phyloP scores from a whole-genome alignment of 2,888 invertebrate species.

The Gandaritis pyraliata region DNA sequence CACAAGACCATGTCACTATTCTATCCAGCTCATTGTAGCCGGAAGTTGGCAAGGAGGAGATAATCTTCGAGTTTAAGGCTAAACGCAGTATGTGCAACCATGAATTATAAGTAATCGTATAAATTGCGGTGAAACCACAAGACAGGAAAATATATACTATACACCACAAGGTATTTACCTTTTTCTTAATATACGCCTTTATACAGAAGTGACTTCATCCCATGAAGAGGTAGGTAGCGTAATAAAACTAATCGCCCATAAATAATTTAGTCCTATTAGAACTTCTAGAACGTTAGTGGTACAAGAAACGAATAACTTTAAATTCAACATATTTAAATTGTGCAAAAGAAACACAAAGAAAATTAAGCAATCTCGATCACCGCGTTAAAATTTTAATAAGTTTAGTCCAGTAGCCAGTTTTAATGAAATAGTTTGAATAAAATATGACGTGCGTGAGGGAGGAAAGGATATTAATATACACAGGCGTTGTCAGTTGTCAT shows the following conservation, averaged over 20 bases:
- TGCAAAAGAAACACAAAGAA: slow-evolving; percentile 4
- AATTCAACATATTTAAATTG: not conserved
- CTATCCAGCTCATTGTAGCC: slow-evolving; percentile 20
- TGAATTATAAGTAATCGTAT: slow-evolving; percentile 20
- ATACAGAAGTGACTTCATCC: slow-evolving; percentile 20
- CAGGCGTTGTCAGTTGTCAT: slow-evolving; percentile 24
- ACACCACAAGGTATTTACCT: slow-evolving; percentile 24
- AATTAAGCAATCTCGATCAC: not conserved
- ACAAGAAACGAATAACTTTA: slow-evolving; percentile 4
- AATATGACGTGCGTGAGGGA: not conserved
- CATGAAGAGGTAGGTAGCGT: slow-evolving; percentile 10
- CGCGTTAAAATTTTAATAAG: too few species aligned
- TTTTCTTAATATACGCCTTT: slow-evolving; percentile 8
- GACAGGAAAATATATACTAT: slow-evolving; percentile 28
- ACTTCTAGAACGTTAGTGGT: slow-evolving; percentile 8
- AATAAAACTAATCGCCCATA: slow-evolving; percentile 21
- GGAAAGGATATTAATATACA: not conserved
- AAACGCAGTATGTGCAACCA: slow-evolving; percentile 14
- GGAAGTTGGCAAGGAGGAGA: slow-evolving; percentile 23
- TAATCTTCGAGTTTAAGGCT: slow-evolving; percentile 26
- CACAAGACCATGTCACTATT: slow-evolving; percentile 12
- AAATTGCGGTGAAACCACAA: slow-evolving; percentile 27
- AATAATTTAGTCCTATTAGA: slow-evolving; percentile 17
- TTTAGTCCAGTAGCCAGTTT: not conserved
- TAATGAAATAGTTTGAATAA: not conserved